phyloP scores from a whole-genome alignment of 2,113 vertebrate genomes.

The Carlito syrichta region DNA sequence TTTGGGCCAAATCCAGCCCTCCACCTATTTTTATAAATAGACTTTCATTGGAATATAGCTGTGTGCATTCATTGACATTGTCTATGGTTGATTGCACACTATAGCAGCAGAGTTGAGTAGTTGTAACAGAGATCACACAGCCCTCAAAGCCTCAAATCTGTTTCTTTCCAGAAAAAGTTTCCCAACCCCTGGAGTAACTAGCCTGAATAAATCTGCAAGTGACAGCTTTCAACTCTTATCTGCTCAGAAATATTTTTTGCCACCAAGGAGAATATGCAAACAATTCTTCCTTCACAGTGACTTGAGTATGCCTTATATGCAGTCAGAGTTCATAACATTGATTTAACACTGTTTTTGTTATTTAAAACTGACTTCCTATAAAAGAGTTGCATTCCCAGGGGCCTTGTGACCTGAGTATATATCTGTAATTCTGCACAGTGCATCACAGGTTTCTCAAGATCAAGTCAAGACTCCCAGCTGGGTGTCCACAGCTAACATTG shows the following conservation, averaged over 20 bases:
- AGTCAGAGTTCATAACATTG: neutral
- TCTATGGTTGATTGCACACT: neutral
- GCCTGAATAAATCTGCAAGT: conserved; percentile 4
- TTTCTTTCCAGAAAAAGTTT: neutral
- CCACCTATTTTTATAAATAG: neutral
- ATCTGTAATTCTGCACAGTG: neutral
- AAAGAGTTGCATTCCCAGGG: neutral
- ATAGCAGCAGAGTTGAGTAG: neutral
- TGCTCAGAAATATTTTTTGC: neutral
- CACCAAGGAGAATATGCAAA: neutral
- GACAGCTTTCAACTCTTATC: neutral
- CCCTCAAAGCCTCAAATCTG: neutral
- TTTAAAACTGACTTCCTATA: conserved; percentile 49
- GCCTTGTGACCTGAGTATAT: conserved; percentile 2
- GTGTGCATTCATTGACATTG: neutral
- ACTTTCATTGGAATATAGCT: neutral
- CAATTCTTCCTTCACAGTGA: neutral
- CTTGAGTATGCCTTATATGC: neutral
- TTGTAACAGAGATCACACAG: neutral
- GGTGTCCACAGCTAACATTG: neutral
- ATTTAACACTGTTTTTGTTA: conserved; percentile 33
- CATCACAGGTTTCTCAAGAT: conserved; percentile 17
- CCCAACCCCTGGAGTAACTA: neutral
- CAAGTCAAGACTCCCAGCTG: neutral
- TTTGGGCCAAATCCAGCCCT: neutral